phyloP scores from a whole-genome alignment of 1,140 invertebrate species.

The Drosophila micromelanica region DNA sequence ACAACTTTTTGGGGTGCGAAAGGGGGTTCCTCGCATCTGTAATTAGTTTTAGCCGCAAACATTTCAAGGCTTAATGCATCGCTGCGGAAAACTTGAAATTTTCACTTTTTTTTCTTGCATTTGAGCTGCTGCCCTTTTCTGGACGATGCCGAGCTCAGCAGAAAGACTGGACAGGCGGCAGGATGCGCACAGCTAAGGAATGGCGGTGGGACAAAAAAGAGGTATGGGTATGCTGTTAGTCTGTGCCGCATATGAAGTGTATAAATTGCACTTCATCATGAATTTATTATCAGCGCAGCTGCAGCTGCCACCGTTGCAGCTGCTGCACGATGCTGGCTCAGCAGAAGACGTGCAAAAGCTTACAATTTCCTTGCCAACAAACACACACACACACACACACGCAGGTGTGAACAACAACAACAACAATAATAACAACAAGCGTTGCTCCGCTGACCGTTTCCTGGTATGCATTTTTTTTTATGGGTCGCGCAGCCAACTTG shows the following conservation, averaged over 20 bases:
- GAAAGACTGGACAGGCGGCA: conserved; percentile 42
- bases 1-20: conserved; percentile 2
- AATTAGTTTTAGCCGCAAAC: conserved; percentile 73
- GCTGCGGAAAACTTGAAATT: conserved; percentile 46
- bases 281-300: conserved; percentile 79
- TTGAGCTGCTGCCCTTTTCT: not conserved
- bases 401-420: conserved; percentile 35
- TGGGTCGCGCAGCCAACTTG: conserved; percentile 72
- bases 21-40: conserved; percentile 40
- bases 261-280: conserved; percentile 82
- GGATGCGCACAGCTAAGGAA: not conserved
- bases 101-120: conserved; percentile 9
- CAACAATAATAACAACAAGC: conserved; percentile 17
- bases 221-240: not conserved
- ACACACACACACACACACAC: conserved; percentile 38
- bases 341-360: conserved; percentile 68
- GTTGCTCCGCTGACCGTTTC: conserved; percentile 54
- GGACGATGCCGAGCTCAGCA: conserved; percentile 56
- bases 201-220: not conserved
- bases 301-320: conserved; percentile 74
- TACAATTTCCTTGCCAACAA: conserved; percentile 29
- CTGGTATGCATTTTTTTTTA: conserved; percentile 35
- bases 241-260: conserved; percentile 72
- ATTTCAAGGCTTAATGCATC: conserved; percentile 68
- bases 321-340: conserved; percentile 62